phyloP scores from a whole-genome alignment of 2,797 vertebrate genomes.

The Synaphobranchus kaupii region DNA sequence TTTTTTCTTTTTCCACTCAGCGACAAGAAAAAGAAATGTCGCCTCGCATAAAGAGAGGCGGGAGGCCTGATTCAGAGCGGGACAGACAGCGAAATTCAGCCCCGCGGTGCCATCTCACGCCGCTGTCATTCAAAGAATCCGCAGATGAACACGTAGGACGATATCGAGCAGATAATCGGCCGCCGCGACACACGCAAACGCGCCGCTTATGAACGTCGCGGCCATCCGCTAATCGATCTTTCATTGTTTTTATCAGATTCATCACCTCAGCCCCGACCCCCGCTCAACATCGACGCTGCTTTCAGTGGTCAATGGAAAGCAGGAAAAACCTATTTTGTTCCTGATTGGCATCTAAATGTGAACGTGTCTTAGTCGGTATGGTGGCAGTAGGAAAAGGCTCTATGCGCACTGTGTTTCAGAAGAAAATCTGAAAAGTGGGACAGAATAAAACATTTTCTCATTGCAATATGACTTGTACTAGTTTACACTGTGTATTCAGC shows the following conservation, averaged over 20 bases:
- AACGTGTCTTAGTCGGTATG: neutral
- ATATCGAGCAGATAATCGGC: conserved; percentile 3
- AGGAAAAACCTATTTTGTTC: neutral
- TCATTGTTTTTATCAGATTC: conserved; percentile 20
- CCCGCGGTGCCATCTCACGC: conserved; percentile 7
- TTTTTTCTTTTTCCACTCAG: neutral
- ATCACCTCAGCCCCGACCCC: neutral
- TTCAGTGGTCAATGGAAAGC: neutral
- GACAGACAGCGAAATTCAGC: conserved; percentile 18
- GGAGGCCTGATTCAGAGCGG: conserved; percentile 29
- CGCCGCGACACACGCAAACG: neutral
- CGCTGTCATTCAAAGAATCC: conserved; percentile 16
- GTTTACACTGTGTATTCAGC: no score
- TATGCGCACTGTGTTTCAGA: neutral
- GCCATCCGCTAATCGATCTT: neutral
- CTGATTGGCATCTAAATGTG: neutral
- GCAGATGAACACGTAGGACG: neutral
- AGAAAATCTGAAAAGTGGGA: neutral
- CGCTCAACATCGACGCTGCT: neutral
- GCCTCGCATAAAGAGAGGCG: conserved; percentile 15
- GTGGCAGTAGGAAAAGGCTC: neutral
- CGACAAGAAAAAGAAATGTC: neutral
- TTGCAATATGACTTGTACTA: neutral
- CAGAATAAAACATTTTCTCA: neutral
- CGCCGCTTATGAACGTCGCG: neutral